These are phyloP conservation scores for Andrena dorsata DNA, from an alignment of 2,888 invertebrate species.

Conservation along the genomic window DNA sequence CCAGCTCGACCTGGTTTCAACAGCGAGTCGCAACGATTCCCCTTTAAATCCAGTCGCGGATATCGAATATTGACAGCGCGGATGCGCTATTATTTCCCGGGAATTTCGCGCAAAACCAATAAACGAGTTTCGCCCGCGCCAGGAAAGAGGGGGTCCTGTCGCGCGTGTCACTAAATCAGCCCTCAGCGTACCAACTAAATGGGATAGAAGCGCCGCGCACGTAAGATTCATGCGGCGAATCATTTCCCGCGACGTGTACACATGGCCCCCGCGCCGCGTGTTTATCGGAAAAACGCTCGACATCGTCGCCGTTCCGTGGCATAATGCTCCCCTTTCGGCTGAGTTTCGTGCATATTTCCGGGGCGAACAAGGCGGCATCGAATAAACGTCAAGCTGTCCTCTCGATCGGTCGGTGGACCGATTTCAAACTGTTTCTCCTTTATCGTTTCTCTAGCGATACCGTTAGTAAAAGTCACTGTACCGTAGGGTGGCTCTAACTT, in stretches of 20 bases:
- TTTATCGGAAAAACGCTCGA: conserved; percentile 58
- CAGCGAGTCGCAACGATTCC: conserved; percentile 12
- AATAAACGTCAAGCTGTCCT: conserved; percentile 63
- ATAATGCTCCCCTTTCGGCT: conserved; percentile 42
- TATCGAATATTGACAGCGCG: conserved; percentile 66
- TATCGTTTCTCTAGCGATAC: background rate
- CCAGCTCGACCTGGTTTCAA: too few relatives aligned
- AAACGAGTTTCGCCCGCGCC: conserved; percentile 42
- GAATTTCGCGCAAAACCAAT: conserved; percentile 54
- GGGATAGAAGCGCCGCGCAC: conserved; percentile 62
- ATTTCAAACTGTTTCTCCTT: conserved; percentile 19
- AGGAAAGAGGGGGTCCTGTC: background rate
- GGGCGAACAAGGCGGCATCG: conserved; percentile 52
- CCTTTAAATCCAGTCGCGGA: conserved; percentile 53
- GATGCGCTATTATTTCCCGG: conserved; percentile 64
- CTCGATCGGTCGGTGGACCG: conserved; percentile 41
- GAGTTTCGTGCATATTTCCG: conserved; percentile 61
- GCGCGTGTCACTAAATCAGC: conserved; percentile 57
- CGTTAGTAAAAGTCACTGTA: background rate
- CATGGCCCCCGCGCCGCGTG: conserved; percentile 25
- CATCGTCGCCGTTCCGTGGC: conserved; percentile 33
- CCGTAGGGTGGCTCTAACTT: too few relatives aligned
- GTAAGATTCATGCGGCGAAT: conserved; percentile 67
- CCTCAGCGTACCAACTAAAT: conserved; percentile 64
- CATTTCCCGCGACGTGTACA: conserved; percentile 65